phyloP scores from a whole-genome alignment of 2,113 vertebrate genomes.

The Capreolus pygargus region DNA sequence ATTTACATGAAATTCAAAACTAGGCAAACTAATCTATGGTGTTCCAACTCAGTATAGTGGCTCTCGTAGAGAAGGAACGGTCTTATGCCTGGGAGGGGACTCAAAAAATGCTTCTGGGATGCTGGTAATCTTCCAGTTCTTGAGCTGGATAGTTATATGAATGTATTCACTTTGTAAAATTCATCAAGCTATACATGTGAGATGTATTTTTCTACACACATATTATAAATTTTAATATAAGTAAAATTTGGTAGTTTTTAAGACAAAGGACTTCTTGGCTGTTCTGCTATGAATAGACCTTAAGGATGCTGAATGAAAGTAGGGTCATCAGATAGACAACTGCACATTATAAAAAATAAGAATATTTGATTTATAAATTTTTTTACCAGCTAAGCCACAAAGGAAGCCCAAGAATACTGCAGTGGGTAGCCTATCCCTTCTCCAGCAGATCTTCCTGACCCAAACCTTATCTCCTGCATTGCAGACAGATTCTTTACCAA shows the following conservation, averaged over 20 bases:
- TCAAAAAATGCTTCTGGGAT: background rate
- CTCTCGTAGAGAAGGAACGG: fast-evolving
- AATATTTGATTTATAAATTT: background rate
- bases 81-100: background rate
- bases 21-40: background rate
- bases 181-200: background rate
- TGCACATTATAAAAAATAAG: background rate
- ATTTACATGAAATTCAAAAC: background rate
- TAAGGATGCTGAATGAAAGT: background rate
- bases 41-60: background rate
- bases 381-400: background rate
- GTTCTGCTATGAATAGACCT: background rate
- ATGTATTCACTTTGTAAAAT: background rate
- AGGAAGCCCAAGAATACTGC: background rate
- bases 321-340: background rate
- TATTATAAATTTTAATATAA: background rate
- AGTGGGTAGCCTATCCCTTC: background rate
- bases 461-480: background rate
- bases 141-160: background rate
- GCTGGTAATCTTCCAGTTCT: background rate
- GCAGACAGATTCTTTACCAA: background rate
- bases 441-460: background rate
- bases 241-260: background rate
- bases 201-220: background rate
- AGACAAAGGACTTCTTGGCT: background rate